A percentile compares a stretch with the other conserved stretches of the same genome.
phyloP scores from a whole-genome alignment of 2,113 vertebrate species.

The Rattus norvegicus region DNA sequence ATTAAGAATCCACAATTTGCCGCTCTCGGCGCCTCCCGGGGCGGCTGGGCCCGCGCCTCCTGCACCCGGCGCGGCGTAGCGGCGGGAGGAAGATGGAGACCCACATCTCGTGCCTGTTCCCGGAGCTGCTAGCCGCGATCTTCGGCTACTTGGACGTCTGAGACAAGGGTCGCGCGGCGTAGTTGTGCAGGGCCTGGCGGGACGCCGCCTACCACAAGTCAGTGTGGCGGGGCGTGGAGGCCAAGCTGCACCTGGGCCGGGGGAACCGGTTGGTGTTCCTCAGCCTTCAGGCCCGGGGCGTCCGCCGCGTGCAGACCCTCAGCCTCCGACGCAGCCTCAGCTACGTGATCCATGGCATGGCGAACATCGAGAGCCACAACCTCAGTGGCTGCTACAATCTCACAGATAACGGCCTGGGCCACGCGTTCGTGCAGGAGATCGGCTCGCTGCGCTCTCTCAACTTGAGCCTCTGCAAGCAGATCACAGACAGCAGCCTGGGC shows the following conservation, averaged over 20 bases:
- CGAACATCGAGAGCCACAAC: slow-evolving; percentile 98
- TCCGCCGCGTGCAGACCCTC: slow-evolving; percentile 97
- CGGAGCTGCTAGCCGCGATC: slow-evolving; percentile 98
- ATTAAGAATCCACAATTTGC: background rate
- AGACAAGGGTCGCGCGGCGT: slow-evolving; percentile 98
- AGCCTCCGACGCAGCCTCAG: slow-evolving; percentile 97
- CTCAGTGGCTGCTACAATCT: slow-evolving; percentile 99
- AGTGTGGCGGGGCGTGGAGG: slow-evolving; percentile 98
- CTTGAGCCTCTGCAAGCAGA: slow-evolving; percentile 99
- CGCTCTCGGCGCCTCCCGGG: slow-evolving; percentile 64
- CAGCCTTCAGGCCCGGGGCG: slow-evolving; percentile 96
- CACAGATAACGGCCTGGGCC: slow-evolving; percentile 98
- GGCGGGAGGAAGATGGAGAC: slow-evolving; percentile 93
- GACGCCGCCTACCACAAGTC: slow-evolving; percentile 99
- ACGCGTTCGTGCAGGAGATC: slow-evolving; percentile 99
- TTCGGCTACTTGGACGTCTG: slow-evolving; percentile 98
- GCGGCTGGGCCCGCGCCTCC: slow-evolving; percentile 69
- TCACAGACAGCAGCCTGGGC: slow-evolving; percentile 99
- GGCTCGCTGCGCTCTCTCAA: slow-evolving; percentile 95
- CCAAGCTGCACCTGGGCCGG: slow-evolving; percentile 97
- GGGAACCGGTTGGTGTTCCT: slow-evolving; percentile 99
- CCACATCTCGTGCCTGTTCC: slow-evolving; percentile 98
- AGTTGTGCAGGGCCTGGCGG: slow-evolving; percentile 98
- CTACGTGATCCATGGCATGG: slow-evolving; percentile 99
- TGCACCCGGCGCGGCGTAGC: slow-evolving; percentile 71